These are phyloP conservation scores for Zeus faber DNA, from an alignment of 2,113 vertebrate genomes.

Conservation along the genomic window DNA sequence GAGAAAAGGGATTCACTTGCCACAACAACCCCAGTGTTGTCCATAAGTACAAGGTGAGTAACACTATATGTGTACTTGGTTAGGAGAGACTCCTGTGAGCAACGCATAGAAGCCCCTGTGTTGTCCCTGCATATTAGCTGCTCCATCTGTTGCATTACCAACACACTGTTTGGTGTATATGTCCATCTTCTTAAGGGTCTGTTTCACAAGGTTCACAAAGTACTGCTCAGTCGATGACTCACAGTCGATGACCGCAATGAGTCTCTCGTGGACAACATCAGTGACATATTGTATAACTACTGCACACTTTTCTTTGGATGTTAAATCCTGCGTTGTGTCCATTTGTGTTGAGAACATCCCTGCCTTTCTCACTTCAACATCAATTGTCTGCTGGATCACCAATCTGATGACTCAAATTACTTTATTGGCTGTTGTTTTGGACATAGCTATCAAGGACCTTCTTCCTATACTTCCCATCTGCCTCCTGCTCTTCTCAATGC, in stretches of 20 bases:
- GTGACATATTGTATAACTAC: constrained; percentile 13
- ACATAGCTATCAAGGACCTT: constrained; percentile 12
- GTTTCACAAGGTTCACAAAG: constrained; percentile 9
- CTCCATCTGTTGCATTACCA: constrained; percentile 18
- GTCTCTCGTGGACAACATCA: constrained; percentile 7
- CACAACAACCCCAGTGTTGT: constrained; percentile 20
- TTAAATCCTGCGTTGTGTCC: constrained; percentile 20
- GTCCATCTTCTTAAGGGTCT: not conserved
- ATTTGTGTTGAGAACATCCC: constrained; percentile 25
- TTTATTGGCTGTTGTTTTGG: constrained; percentile 10
- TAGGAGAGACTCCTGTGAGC: constrained; percentile 21
- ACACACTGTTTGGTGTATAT: constrained; percentile 11
- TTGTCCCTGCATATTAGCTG: constrained; percentile 22
- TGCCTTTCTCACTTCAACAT: constrained; percentile 14
- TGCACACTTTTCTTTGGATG: constrained; percentile 17
- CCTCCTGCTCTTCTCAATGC: constrained; percentile 14
- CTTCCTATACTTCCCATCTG: constrained; percentile 12
- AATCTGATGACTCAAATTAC: constrained; percentile 2
- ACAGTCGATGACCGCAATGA: constrained; percentile 18
- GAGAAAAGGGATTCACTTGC: constrained; percentile 28
- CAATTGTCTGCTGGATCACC: constrained; percentile 11
- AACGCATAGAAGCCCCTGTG: constrained; percentile 20
- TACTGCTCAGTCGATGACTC: constrained; percentile 9
- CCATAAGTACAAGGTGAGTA: constrained; percentile 28
- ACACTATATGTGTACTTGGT: constrained; percentile 29